Evolutionary conservation across 2,888 invertebrate species (phyloP).

Genomic region (Caenorhabditis sp.): DNA sequence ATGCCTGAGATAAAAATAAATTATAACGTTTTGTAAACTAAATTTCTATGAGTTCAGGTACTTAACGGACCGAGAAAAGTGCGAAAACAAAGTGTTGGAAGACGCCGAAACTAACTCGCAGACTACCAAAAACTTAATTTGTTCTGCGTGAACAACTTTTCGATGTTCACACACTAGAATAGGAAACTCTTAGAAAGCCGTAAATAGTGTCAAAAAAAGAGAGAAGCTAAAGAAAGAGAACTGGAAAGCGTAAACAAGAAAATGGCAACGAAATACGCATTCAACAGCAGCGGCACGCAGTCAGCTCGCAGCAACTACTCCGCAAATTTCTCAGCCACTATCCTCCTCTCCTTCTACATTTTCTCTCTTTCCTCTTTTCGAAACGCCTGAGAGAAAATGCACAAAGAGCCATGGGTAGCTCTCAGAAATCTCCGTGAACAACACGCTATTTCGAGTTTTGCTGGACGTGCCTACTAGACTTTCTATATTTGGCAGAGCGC

Average conservation of each 20-base stretch:
- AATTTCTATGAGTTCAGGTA: too few species aligned
- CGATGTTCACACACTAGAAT: slow-evolving; percentile 14
- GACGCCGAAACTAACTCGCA: too few species aligned
- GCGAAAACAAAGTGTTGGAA: too few species aligned
- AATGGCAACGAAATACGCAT: slow-evolving; percentile 52
- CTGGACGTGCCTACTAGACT: background rate
- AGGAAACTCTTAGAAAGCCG: slow-evolving; percentile 4
- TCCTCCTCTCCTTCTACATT: slow-evolving; percentile 1
- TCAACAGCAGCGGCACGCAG: slow-evolving; percentile 46
- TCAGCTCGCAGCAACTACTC: slow-evolving; percentile 41
- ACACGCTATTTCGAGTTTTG: slow-evolving; percentile 19
- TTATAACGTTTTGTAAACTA: too few species aligned
- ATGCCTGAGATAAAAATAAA: too few species aligned
- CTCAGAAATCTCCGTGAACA: slow-evolving; percentile 27
- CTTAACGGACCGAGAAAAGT: too few species aligned
- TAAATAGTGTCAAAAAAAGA: background rate
- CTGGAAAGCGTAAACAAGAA: slow-evolving; percentile 49
- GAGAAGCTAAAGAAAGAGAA: slow-evolving; percentile 12
- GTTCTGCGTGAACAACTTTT: slow-evolving; percentile 26
- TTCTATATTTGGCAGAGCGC: slow-evolving; percentile 11
- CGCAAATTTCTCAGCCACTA: slow-evolving; percentile 16
- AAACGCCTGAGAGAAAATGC: slow-evolving; percentile 49
- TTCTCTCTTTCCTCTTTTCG: slow-evolving; percentile 9
- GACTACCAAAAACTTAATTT: too few species aligned
- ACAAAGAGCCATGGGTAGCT: slow-evolving; percentile 40